phyloP scores from a whole-genome alignment of 2,888 invertebrate species.

The Sabatieria punctata region DNA sequence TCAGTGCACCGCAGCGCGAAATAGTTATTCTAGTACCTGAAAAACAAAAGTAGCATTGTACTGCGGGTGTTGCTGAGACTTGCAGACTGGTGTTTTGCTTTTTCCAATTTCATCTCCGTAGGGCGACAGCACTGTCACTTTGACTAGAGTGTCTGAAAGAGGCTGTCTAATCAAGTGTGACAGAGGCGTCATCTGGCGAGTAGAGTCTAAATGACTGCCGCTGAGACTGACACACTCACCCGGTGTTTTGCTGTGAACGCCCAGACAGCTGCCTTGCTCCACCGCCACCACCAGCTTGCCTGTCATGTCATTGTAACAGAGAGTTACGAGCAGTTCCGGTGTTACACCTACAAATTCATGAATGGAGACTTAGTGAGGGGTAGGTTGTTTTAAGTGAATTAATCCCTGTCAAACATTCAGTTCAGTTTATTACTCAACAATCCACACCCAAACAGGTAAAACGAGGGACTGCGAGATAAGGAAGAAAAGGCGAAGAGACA shows the following conservation, averaged over 20 bases:
- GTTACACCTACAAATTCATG: background rate
- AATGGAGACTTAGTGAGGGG: too few species aligned
- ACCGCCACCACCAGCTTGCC: slow-evolving; percentile 17
- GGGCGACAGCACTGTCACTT: slow-evolving; percentile 16
- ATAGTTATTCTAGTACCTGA: slow-evolving; percentile 11
- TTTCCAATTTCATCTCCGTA: slow-evolving; percentile 17
- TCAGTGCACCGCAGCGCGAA: too few species aligned
- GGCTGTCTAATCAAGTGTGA: too few species aligned
- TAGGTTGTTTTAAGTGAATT: too few species aligned
- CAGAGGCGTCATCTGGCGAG: too few species aligned
- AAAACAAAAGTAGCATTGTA: slow-evolving; percentile 18
- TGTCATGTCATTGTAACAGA: slow-evolving; percentile 18
- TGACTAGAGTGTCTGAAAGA: slow-evolving; percentile 19
- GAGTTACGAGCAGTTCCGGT: slow-evolving; percentile 15
- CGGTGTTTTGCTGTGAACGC: slow-evolving; percentile 2
- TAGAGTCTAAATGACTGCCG: background rate
- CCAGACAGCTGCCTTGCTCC: slow-evolving; percentile 15
- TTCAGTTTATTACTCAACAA: too few species aligned
- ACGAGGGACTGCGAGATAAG: too few species aligned
- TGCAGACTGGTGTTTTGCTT: slow-evolving; percentile 18
- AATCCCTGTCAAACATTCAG: too few species aligned
- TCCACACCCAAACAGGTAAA: too few species aligned
- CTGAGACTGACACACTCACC: slow-evolving; percentile 2
- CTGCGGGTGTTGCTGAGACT: slow-evolving; percentile 16
- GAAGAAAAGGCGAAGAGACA: too few species aligned